These are phyloP conservation scores for Cottoperca gobio DNA, from an alignment of 2,797 vertebrate species.

Conservation along the genomic window DNA sequence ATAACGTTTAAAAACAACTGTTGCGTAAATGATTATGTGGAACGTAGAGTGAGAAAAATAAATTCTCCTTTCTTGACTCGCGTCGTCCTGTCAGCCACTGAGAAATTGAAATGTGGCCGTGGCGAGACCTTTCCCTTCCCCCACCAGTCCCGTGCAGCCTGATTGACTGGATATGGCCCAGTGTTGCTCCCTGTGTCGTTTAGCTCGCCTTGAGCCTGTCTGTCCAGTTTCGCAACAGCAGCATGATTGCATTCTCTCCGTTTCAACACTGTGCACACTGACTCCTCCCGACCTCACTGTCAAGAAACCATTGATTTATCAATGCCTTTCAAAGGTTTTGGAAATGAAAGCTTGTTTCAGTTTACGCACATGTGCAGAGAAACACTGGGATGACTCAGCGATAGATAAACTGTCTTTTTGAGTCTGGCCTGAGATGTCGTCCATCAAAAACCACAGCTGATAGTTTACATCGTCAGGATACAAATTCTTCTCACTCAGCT, in stretches of 20 bases:
- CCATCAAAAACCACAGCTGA: constrained; percentile 26
- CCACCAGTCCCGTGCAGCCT: constrained; percentile 51
- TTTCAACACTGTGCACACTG: constrained; percentile 2
- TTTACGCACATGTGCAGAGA: constrained; percentile 10
- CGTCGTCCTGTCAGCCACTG: constrained; percentile 37
- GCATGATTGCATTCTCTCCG: constrained; percentile 27
- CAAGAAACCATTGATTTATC: constrained; percentile 19
- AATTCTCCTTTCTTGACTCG: constrained; percentile 12
- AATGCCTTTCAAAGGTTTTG: constrained; percentile 2
- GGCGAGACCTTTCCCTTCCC: constrained; percentile 43
- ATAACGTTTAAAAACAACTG: background rate
- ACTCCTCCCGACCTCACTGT: constrained; percentile 15
- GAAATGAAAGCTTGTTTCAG: constrained; percentile 11
- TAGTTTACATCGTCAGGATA: background rate
- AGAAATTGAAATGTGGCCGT: constrained; percentile 12
- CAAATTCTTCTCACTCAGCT: constrained; percentile 1
- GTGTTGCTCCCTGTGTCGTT: constrained; percentile 28
- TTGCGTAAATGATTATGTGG: background rate
- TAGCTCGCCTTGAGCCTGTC: constrained; percentile 50
- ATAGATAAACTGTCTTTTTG: constrained; percentile 7
- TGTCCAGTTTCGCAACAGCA: constrained; percentile 66
- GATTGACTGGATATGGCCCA: constrained; percentile 71
- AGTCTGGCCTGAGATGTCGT: constrained; percentile 5
- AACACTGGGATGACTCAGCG: constrained; percentile 36
- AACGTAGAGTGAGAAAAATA: background rate